phyloP scores from a whole-genome alignment of 2,113 vertebrate genomes.

The Poeciliopsis prolifica region DNA sequence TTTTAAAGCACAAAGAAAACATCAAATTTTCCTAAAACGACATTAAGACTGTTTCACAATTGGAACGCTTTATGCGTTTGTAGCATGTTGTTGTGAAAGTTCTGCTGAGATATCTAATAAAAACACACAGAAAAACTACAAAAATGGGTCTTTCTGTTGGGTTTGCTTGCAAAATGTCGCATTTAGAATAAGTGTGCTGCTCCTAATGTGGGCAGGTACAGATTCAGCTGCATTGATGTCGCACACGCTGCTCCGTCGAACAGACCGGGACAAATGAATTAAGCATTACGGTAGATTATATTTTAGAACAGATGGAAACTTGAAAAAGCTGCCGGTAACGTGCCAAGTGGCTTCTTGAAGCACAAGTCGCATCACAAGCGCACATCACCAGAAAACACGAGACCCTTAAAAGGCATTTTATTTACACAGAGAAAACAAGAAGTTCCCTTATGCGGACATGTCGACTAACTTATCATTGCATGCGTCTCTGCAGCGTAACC shows the following conservation, averaged over 20 bases:
- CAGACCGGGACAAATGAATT: not conserved
- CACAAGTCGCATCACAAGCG: not conserved
- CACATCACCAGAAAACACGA: not conserved
- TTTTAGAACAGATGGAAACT: not conserved
- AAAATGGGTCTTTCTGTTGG: not conserved
- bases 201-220: too few relatives aligned
- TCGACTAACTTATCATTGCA: not conserved
- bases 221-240: not conserved
- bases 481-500: slow-evolving; percentile 85
- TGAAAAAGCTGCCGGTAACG: not conserved
- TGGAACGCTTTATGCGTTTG: too few relatives aligned
- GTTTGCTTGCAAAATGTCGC: not conserved
- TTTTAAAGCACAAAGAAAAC: too few relatives aligned
- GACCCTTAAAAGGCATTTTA: not conserved
- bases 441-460: not conserved
- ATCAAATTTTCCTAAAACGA: too few relatives aligned
- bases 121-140: too few relatives aligned
- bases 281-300: not conserved
- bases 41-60: too few relatives aligned
- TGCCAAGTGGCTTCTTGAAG: slow-evolving; percentile 9
- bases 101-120: too few relatives aligned
- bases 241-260: not conserved
- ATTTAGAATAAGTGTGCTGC: not conserved
- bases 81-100: too few relatives aligned
- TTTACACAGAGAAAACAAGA: not conserved